A percentile compares a stretch with the other conserved stretches of the same genome.
These are phyloP conservation scores for Anticlea derivata DNA, from an alignment of 2,888 invertebrate genomes.

Conservation along the genomic window DNA sequence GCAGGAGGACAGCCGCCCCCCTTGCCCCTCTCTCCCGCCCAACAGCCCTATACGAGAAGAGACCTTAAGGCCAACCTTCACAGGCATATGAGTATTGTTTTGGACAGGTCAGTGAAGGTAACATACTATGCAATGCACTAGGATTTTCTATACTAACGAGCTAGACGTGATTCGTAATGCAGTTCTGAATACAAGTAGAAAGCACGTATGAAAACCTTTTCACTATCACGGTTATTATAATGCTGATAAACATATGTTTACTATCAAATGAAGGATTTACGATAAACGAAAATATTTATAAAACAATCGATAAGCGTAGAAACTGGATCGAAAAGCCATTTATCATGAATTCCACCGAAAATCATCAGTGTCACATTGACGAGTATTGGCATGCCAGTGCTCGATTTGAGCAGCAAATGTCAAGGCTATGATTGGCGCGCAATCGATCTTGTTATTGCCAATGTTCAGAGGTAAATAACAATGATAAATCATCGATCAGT, in stretches of 20 bases:
- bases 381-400: slow-evolving; percentile 35
- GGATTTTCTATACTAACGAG: not conserved
- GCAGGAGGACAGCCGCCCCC: slow-evolving; percentile 56
- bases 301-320: slow-evolving; percentile 14
- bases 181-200: slow-evolving; percentile 20
- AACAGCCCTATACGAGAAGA: slow-evolving; percentile 71
- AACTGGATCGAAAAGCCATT: slow-evolving; percentile 4
- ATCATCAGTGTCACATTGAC: slow-evolving; percentile 30
- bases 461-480: slow-evolving; percentile 5
- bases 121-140: slow-evolving; percentile 17
- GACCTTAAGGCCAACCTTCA: slow-evolving; percentile 81
- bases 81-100: slow-evolving; percentile 81
- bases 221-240: too few species aligned
- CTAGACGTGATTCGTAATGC: not conserved
- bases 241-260: too few species aligned
- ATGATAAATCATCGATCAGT: not conserved
- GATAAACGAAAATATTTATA: slow-evolving; percentile 13
- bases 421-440: slow-evolving; percentile 40
- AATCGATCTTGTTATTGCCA: slow-evolving; percentile 27
- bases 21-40: slow-evolving; percentile 53
- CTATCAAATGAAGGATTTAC: slow-evolving; percentile 6
- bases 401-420: slow-evolving; percentile 40
- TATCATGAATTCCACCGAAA: slow-evolving; percentile 12
- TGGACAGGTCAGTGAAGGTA: slow-evolving; percentile 74
- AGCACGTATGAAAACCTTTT: not conserved